A percentile compares a stretch with the other conserved stretches of the same genome.
Evolutionary conservation across 2,113 vertebrate species (phyloP).

Genomic region (Acrocephalus arundinaceus): DNA sequence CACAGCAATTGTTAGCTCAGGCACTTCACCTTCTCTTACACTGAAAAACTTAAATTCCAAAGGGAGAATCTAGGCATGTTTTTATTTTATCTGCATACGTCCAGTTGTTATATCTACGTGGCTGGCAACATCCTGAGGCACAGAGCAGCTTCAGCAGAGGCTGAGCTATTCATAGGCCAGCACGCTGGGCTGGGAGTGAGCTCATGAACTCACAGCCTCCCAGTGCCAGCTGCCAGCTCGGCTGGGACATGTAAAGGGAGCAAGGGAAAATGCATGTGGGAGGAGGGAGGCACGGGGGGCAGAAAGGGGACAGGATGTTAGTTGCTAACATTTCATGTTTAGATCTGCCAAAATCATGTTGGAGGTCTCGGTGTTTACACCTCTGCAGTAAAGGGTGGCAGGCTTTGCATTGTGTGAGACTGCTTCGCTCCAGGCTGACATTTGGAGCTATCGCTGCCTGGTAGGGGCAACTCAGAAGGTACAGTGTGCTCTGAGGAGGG

Average conservation of each 20-base stretch:
- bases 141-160: background rate
- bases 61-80: background rate
- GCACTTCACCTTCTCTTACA: background rate
- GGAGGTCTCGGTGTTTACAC: background rate
- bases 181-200: background rate
- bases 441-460: background rate
- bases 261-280: background rate
- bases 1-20: background rate
- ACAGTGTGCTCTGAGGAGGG: background rate
- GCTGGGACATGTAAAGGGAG: background rate
- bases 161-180: constrained; percentile 15
- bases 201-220: background rate
- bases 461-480: background rate
- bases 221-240: constrained; percentile 6
- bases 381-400: background rate
- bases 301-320: background rate
- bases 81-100: constrained; percentile 1
- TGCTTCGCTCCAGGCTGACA: background rate
- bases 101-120: background rate
- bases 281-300: background rate
- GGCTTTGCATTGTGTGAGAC: background rate
- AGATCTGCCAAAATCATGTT: background rate
- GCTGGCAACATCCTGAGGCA: background rate
- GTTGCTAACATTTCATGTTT: background rate
- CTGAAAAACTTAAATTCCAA: background rate